Conservation (phyloP, 2,888 invertebrate genomes). For the Drosophila basisetae region DNA sequence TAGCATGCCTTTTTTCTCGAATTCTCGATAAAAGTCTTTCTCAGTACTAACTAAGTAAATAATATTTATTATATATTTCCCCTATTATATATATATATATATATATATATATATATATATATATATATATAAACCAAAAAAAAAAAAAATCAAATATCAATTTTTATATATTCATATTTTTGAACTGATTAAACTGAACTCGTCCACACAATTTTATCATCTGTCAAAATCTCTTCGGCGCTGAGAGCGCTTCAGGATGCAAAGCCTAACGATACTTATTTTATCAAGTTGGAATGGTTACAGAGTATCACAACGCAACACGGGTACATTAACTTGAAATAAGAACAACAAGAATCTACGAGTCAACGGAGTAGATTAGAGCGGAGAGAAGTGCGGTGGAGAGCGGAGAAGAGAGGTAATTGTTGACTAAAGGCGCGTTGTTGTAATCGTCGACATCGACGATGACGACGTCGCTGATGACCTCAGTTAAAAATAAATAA, state of each 20-base stretch:
- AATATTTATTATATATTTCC: too few relatives aligned
- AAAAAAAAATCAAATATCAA: background rate
- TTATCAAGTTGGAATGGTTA: background rate
- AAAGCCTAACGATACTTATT: background rate
- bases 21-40: background rate
- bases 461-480: constrained; percentile 65
- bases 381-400: constrained; percentile 11
- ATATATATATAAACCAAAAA: too few relatives aligned
- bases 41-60: background rate
- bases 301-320: constrained; percentile 40
- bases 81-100: too few relatives aligned
- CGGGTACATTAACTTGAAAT: constrained; percentile 75
- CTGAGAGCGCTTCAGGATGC: background rate
- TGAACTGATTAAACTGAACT: background rate
- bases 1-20: background rate
- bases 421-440: constrained; percentile 34
- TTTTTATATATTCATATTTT: background rate
- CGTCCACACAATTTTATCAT: background rate
- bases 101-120: too few relatives aligned
- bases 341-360: constrained; percentile 67
- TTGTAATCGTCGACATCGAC: constrained; percentile 58
- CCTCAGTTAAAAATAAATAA: constrained; percentile 82
- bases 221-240: too few relatives aligned
- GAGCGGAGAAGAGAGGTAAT: background rate
- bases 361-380: constrained; percentile 11